phyloP scores from a whole-genome alignment of 1,140 invertebrate genomes.

The Aphaenogaster rudis region DNA sequence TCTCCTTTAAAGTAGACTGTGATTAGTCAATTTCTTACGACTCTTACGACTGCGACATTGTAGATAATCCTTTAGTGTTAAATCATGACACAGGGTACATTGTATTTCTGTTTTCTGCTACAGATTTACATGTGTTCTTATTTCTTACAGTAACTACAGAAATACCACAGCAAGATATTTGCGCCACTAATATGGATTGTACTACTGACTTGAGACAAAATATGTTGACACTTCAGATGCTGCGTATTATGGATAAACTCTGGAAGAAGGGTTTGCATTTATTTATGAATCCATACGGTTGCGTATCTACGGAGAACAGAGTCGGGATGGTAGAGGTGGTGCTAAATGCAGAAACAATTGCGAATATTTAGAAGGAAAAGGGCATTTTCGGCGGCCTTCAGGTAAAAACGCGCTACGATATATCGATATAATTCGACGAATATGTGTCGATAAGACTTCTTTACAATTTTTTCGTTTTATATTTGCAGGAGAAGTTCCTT shows the following conservation, averaged over 20 bases:
- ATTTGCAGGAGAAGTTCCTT: conserved; percentile 81
- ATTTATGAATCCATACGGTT: conserved; percentile 97
- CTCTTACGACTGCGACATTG: no score
- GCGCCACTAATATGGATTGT: no score
- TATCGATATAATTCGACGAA: neutral
- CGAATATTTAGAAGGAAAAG: conserved; percentile 98
- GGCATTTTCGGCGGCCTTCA: conserved; percentile 95
- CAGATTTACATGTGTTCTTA: no score
- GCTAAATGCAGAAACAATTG: conserved; percentile 96
- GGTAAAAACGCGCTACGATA: conserved; percentile 79
- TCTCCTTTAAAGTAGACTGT: no score
- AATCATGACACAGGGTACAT: no score
- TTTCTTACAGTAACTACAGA: no score
- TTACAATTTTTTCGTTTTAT: neutral
- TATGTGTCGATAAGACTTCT: neutral
- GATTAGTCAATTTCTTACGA: no score
- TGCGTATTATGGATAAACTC: conserved; percentile 87
- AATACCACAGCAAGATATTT: no score
- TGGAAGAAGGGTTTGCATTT: conserved; percentile 95
- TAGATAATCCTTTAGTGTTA: no score
- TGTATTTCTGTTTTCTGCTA: no score
- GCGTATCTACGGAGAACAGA: conserved; percentile 97
- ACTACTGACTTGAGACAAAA: conserved; percentile 93
- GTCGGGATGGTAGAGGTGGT: conserved; percentile 98
- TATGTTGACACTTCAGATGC: conserved; percentile 98